Conservation (phyloP, 2,888 invertebrate genomes). For the Stomorhina lunata region DNA sequence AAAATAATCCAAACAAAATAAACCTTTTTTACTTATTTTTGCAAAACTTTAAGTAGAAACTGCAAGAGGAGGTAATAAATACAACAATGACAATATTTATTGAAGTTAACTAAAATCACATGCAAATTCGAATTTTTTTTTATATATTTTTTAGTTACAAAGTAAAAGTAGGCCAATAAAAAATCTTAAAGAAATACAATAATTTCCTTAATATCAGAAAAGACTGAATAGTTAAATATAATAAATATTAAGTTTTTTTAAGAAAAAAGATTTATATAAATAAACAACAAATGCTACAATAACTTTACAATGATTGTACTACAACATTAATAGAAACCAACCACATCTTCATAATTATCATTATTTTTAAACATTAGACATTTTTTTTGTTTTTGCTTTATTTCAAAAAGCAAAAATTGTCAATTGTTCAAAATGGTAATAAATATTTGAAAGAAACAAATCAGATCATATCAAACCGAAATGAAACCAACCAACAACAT, state of each 20-base stretch:
- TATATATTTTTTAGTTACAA: slow-evolving; percentile 30
- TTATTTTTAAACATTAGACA: slow-evolving; percentile 21
- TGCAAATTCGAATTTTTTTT: slow-evolving; percentile 42
- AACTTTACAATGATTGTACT: background rate
- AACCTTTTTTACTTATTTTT: background rate
- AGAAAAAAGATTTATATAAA: slow-evolving; percentile 26
- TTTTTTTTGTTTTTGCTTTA: slow-evolving; percentile 58
- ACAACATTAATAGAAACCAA: slow-evolving; percentile 44
- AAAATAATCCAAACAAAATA: background rate
- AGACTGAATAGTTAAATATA: slow-evolving; percentile 43
- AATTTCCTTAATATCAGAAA: slow-evolving; percentile 54
- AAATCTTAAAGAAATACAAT: slow-evolving; percentile 51
- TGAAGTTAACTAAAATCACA: slow-evolving; percentile 39
- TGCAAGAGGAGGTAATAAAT: slow-evolving; percentile 49
- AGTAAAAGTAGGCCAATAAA: slow-evolving; percentile 65
- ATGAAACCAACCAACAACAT: slow-evolving; percentile 38
- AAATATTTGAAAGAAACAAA: slow-evolving; percentile 74
- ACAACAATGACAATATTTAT: slow-evolving; percentile 56
- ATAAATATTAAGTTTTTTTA: slow-evolving; percentile 15
- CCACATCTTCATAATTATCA: slow-evolving; percentile 61
- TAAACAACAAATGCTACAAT: slow-evolving; percentile 35
- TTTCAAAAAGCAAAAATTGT: slow-evolving; percentile 67
- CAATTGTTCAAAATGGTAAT: slow-evolving; percentile 77
- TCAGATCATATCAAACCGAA: slow-evolving; percentile 57
- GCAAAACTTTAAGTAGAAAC: too few relatives aligned